Evolutionary conservation across 1,140 invertebrate species (phyloP), one percentile per base, ranked within the genome.

Genomic region (Drosophila kikkawai): DNA sequence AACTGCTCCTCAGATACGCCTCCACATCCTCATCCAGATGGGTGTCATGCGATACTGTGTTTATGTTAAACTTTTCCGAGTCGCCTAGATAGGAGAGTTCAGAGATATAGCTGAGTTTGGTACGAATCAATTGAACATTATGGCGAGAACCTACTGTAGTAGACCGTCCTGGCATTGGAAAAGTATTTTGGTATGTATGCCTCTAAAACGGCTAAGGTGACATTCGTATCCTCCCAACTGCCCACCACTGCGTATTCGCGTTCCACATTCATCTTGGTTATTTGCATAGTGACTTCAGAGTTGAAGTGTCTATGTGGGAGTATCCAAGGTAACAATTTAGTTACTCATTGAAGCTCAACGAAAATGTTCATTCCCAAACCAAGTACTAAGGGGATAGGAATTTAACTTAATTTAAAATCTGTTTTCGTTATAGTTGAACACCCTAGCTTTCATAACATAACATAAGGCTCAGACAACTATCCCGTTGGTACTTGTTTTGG

Each of bases 201-300:
- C 93, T 98, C 97, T 17, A 98, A 93, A 19, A 98, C 97, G 1
- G 96, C 94, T 7, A 98, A 93, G 1, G 97, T 98, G 6, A 95
- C 95, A 93, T 98, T 97, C 83, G 97, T 95, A 76, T 98, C 96
- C 91, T 98, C 97, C 13, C 98, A 94, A 19, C 97, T 96, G 1
- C 97, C 97, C 6, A 98, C 97, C 0, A 98, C 97, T 0, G 97
- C 96, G 88, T 98, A 98, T 79, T 98, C 95, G 79, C 95, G 94
- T 88, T 98, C 97, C 8, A 98, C 96, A 36, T 97, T 96, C 55
- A 95, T 93, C 93, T 98, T 98, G 4, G 97, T 97, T 79, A 95
- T 95, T 92, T 97, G 96, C 51, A 97, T 92, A 1, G 97, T 97
- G 68, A 95, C 96, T 34, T 95, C 93, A 0, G 96, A 97, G 87